phyloP scores from a whole-genome alignment of 1,140 invertebrate genomes.

The roundworm (Caenorhabditis elegans) region WBcel235 BX284604.4:5669501-5670000 shows the following conservation, averaged over 20 bases:
- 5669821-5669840: neutral
- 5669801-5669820: neutral
- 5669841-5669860: no score
- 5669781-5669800: neutral
- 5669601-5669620: constrained; percentile 17
- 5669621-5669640: neutral
- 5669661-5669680: neutral
- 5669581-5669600: no score
- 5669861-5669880: constrained; percentile 22
- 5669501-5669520: constrained; percentile 8
- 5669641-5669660: neutral
- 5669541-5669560: constrained; percentile 16
- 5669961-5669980: constrained; percentile 28
- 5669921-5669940: neutral
- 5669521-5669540: neutral
- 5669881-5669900: neutral
- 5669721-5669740: neutral
- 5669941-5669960: constrained; percentile 21
- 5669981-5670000: neutral
- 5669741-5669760: neutral
- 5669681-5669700: neutral
- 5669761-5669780: neutral
- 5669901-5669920: neutral
- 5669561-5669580: no score
- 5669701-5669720: neutral